A percentile compares a stretch with the other conserved stretches of the same genome.
phyloP scores from a whole-genome alignment of 2,113 vertebrate genomes.

The Melierax canorus region DNA sequence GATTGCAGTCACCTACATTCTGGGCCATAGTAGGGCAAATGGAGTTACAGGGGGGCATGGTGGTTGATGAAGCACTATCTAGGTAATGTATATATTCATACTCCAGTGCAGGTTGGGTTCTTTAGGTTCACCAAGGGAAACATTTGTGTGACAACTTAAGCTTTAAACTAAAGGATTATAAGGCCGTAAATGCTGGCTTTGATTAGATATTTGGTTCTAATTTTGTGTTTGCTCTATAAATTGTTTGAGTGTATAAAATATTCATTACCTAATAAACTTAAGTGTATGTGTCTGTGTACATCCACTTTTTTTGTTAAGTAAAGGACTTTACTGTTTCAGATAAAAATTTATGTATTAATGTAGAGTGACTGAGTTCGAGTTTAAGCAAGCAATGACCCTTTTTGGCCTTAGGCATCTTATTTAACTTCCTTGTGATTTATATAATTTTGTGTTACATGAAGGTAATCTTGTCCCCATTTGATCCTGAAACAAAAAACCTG shows the following conservation, averaged over 20 bases:
- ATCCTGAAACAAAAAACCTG: not conserved
- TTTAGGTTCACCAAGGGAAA: not conserved
- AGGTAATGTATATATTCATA: rapidly evolving
- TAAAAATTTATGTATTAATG: no score
- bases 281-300: rapidly evolving
- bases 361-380: not conserved
- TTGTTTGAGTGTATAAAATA: not conserved
- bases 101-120: not conserved
- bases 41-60: not conserved
- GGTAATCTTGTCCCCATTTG: not conserved
- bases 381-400: not conserved
- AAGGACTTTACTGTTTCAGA: not conserved
- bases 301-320: not conserved
- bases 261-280: not conserved
- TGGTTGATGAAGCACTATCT: not conserved
- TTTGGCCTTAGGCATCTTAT: not conserved
- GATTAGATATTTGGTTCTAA: not conserved
- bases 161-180: not conserved
- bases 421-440: not conserved
- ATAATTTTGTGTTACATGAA: not conserved
- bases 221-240: not conserved
- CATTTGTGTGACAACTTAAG: not conserved
- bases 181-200: not conserved
- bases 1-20: not conserved
- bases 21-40: not conserved